Evolutionary conservation across 2,888 invertebrate genomes (phyloP), one percentile per base, ranked within the genome.

Genomic region (Rugalucina vietnamica): DNA sequence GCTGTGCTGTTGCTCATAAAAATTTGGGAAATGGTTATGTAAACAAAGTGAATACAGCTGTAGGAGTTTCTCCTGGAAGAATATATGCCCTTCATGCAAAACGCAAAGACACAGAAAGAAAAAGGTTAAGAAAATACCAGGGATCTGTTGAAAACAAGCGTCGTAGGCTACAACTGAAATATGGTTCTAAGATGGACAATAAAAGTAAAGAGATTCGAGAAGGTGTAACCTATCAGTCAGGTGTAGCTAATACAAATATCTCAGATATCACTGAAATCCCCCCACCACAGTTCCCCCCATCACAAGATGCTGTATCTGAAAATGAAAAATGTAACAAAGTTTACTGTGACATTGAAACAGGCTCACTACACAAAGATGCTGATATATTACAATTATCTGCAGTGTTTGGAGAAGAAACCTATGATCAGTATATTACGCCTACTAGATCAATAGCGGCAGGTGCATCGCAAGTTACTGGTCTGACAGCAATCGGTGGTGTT

Each of bases 311-410:
- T 4, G n/a, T 70, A 24, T n/a, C 57, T 37, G 50, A 76, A 34
- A 29, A 49, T 12, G 10, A n/a, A 10, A 21, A 27, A n/a, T 3
- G 50, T 21, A 39, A 54, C 21, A 34, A 76, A 54, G 71, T 82
- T 0, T 82, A 43, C 70, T 82, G 72, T 78, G 82, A 82, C 57
- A 76, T 85, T 29, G 82, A 85, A 78, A 85, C 85, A 24, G 50
- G 70, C 2, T 79, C 80, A 0, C 54, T 82, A 4, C 24, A 36
- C 32, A 80, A 71, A 39, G 75, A 77, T 39, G 37, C 65, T 50
- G 85, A 85, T 57, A 82, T 80, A 21, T 24, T 79, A 39, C 82
- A 85, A 37, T 74, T 82, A 57, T 82, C 85, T 37, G 85, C 85
- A 27, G 36, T 54, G 29, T 27, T 32, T 54, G 76, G 32, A 27